These are phyloP conservation scores for Mercenaria mercenaria DNA, from an alignment of 1,140 invertebrate genomes.

Conservation along the genomic window DNA sequence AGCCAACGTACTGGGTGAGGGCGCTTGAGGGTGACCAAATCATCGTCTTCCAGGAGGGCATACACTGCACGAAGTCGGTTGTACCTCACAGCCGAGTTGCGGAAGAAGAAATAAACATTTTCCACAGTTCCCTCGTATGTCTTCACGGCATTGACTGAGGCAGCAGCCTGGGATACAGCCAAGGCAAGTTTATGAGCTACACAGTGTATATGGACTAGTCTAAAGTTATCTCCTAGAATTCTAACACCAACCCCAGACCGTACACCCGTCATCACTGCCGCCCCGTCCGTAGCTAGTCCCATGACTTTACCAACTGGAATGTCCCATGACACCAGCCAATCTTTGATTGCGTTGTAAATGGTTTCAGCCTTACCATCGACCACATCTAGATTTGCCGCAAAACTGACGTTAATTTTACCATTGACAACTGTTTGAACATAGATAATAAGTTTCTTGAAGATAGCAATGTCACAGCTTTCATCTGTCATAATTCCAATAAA, in stretches of 20 bases:
- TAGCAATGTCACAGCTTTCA: too few relatives aligned
- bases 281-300: not conserved
- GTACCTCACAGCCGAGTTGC: not conserved
- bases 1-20: not conserved
- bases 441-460: too few relatives aligned
- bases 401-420: not conserved
- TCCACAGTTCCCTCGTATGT: not conserved
- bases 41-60: not conserved
- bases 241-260: not conserved
- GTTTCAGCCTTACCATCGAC: not conserved
- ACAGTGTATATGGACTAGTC: not conserved
- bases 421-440: too few relatives aligned
- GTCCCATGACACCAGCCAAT: not conserved
- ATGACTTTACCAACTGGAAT: not conserved
- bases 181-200: not conserved
- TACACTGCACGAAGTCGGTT: not conserved
- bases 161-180: not conserved
- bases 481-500: too few relatives aligned
- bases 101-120: not conserved
- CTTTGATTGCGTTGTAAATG: not conserved
- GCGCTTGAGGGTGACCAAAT: not conserved
- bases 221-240: not conserved
- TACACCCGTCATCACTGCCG: not conserved
- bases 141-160: not conserved
- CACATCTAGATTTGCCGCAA: not conserved